A percentile compares a stretch with the other conserved stretches of the same genome.
Conservation (phyloP, 2,797 vertebrate genomes). For the Acestrorhynchus altus region DNA sequence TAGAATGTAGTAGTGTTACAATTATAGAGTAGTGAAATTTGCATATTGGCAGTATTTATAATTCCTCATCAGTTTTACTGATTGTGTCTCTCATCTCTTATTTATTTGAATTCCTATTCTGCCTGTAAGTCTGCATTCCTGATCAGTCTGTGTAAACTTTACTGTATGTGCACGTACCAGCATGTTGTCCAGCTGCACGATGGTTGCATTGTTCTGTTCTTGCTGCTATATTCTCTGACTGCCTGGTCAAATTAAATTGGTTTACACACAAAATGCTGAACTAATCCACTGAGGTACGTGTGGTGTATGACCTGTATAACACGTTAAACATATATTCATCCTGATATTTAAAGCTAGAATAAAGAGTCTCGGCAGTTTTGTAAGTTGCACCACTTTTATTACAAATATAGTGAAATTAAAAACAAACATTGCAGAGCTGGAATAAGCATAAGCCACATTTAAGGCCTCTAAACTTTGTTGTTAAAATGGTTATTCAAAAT, state of each 20-base stretch:
- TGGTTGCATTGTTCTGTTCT: neutral
- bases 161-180: neutral
- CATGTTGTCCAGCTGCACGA: neutral
- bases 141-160: neutral
- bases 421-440: slow-evolving; percentile 78
- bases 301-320: neutral
- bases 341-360: neutral
- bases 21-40: neutral
- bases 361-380: slow-evolving; percentile 27
- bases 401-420: slow-evolving; percentile 82
- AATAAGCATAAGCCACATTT: slow-evolving; percentile 66
- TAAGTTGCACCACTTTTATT: slow-evolving; percentile 80
- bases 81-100: slow-evolving; percentile 16
- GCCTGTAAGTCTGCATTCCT: neutral
- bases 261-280: slow-evolving; percentile 1
- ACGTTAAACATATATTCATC: neutral
- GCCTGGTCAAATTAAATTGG: slow-evolving; percentile 17
- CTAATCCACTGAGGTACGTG: neutral
- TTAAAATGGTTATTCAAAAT: slow-evolving; percentile 71
- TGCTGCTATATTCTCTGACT: slow-evolving; percentile 14
- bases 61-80: slow-evolving; percentile 24
- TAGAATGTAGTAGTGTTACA: slow-evolving; percentile 1
- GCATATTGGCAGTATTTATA: slow-evolving; percentile 23
- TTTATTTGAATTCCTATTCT: slow-evolving; percentile 49
- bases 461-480: slow-evolving; percentile 51